Percentiles rank a stretch among this genome's conserved stretches.
Evolutionary conservation across 2,113 vertebrate genomes (phyloP).

Genomic region (Colaptes auratus): DNA sequence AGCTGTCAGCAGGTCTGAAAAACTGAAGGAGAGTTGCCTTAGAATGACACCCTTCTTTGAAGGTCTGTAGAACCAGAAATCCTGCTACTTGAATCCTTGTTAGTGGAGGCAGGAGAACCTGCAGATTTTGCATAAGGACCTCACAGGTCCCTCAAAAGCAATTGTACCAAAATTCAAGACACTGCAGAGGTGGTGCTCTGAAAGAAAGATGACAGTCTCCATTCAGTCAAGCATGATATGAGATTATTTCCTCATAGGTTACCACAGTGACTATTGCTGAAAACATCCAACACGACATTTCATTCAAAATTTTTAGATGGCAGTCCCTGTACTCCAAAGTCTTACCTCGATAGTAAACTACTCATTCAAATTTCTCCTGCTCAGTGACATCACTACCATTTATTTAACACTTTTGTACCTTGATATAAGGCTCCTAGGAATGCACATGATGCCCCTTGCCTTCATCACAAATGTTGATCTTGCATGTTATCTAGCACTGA

Average conservation of each 20-base stretch:
- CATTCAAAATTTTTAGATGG: neutral
- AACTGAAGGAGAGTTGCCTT: neutral
- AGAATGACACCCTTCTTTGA: neutral
- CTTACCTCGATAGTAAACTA: neutral
- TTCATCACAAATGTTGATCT: neutral
- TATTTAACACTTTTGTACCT: neutral
- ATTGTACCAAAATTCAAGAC: neutral
- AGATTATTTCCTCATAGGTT: neutral
- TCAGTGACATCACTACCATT: neutral
- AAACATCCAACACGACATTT: neutral
- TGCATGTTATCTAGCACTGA: neutral
- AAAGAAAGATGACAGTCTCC: neutral
- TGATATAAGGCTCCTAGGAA: neutral
- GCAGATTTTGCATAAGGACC: neutral
- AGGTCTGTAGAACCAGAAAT: neutral
- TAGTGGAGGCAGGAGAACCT: neutral
- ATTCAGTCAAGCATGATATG: neutral
- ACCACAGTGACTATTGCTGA: neutral
- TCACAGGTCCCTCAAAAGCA: neutral
- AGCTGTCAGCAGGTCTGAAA: neutral
- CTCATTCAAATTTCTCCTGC: neutral
- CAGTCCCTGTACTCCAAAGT: neutral
- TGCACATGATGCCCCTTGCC: accelerated
- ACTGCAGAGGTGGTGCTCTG: neutral
- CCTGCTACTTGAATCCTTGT: neutral